These are phyloP conservation scores for Myoxocephalus aenaeus DNA, from an alignment of 2,797 vertebrate genomes.

Conservation along the genomic window DNA sequence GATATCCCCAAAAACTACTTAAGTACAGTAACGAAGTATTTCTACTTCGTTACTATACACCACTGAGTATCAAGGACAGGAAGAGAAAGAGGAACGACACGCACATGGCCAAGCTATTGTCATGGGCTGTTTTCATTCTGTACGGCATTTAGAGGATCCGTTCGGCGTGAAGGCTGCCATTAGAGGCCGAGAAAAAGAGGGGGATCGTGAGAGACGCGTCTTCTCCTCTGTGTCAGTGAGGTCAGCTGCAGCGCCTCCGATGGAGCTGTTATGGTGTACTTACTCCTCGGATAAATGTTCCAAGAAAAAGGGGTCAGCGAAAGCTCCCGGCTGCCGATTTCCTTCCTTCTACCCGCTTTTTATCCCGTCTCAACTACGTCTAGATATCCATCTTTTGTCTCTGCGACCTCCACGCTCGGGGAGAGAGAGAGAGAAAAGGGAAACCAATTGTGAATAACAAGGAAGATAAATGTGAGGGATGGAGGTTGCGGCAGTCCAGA, in stretches of 20 bases:
- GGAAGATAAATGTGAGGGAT: slow-evolving; percentile 33
- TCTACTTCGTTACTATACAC: too few relatives aligned
- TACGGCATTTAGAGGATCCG: slow-evolving; percentile 39
- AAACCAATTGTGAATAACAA: slow-evolving; percentile 39
- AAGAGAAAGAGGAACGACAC: not conserved
- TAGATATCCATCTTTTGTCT: slow-evolving; percentile 57
- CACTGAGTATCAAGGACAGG: slow-evolving; percentile 35
- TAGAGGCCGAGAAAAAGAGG: slow-evolving; percentile 19
- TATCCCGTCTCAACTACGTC: slow-evolving; percentile 34
- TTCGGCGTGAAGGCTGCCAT: slow-evolving; percentile 53
- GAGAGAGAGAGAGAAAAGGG: slow-evolving; percentile 27
- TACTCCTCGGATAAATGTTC: slow-evolving; percentile 56
- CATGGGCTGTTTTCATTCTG: slow-evolving; percentile 29
- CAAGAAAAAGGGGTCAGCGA: slow-evolving; percentile 53
- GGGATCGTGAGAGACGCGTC: slow-evolving; percentile 13
- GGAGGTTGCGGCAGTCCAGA: slow-evolving; percentile 17
- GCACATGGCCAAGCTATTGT: slow-evolving; percentile 24
- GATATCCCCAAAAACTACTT: too few relatives aligned
- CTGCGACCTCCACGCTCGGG: slow-evolving; percentile 20
- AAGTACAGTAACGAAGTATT: too few relatives aligned
- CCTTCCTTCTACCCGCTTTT: slow-evolving; percentile 13
- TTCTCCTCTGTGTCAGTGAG: slow-evolving; percentile 48
- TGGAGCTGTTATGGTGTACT: slow-evolving; percentile 55
- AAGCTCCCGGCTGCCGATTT: slow-evolving; percentile 42
- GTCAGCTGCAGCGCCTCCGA: slow-evolving; percentile 44